Conservation (phyloP, 2,888 invertebrate genomes). For the Antitype chi region DNA sequence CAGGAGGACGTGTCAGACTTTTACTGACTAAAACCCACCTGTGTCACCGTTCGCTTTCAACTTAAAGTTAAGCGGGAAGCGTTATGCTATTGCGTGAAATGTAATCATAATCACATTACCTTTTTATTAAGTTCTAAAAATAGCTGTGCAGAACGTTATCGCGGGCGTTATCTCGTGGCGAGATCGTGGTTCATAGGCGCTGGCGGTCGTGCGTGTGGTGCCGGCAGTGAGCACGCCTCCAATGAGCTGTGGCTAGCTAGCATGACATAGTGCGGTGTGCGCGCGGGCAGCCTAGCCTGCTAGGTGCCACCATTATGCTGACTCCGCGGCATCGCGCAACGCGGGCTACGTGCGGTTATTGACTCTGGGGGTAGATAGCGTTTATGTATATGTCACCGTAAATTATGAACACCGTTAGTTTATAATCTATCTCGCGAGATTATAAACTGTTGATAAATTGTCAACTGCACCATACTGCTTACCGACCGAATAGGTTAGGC, state of each 20-base stretch:
- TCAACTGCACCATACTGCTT: too few species aligned
- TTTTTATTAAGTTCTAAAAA: constrained; percentile 88
- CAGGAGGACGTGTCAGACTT: too few species aligned
- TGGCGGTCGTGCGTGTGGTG: constrained; percentile 65
- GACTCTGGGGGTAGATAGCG: constrained; percentile 67
- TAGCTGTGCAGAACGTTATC: constrained; percentile 86
- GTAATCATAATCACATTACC: constrained; percentile 83
- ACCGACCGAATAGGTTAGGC: too few species aligned
- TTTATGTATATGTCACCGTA: too few species aligned
- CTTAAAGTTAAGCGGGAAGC: constrained; percentile 47
- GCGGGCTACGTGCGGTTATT: constrained; percentile 70
- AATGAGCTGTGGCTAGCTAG: constrained; percentile 58
- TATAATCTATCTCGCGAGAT: too few species aligned
- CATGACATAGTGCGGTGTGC: constrained; percentile 56
- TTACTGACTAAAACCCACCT: too few species aligned
- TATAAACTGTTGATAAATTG: too few species aligned
- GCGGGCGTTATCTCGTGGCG: constrained; percentile 88
- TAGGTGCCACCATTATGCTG: constrained; percentile 55
- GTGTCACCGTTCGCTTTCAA: constrained; percentile 13
- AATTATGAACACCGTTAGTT: too few species aligned
- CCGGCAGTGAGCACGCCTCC: constrained; percentile 55
- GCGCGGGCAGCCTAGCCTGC: constrained; percentile 45
- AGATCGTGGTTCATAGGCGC: constrained; percentile 76
- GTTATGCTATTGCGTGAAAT: constrained; percentile 70
- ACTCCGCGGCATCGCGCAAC: constrained; percentile 37